These are phyloP conservation scores for Zaprionus gabonicus DNA, from an alignment of 1,140 invertebrate species.

Conservation along the genomic window DNA sequence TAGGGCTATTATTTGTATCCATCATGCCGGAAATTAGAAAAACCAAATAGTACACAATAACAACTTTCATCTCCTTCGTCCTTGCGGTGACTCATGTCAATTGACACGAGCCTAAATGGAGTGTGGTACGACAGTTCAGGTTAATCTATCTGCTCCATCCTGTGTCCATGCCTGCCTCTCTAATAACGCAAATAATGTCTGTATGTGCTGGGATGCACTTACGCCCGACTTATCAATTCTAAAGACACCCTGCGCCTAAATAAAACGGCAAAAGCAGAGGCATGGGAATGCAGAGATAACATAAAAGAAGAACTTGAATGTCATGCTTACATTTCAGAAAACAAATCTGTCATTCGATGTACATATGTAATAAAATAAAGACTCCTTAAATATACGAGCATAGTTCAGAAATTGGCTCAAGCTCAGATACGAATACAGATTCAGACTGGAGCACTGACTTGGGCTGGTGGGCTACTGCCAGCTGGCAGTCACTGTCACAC, in stretches of 20 bases:
- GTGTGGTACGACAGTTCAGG: constrained; percentile 58
- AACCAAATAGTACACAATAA: constrained; percentile 35
- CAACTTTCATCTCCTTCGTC: background rate
- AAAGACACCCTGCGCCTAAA: background rate
- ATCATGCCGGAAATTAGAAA: constrained; percentile 66
- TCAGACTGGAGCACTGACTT: background rate
- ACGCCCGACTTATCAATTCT: constrained; percentile 32
- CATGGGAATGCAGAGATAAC: constrained; percentile 37
- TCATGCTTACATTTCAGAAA: constrained; percentile 71
- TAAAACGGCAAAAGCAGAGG: constrained; percentile 18
- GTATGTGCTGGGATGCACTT: constrained; percentile 1
- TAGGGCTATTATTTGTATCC: constrained; percentile 37
- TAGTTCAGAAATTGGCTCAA: constrained; percentile 19
- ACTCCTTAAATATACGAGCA: constrained; percentile 47
- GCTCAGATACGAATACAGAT: background rate
- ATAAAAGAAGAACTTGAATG: constrained; percentile 69
- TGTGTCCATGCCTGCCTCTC: constrained; percentile 16
- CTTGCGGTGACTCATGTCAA: constrained; percentile 47
- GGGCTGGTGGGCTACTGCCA: constrained; percentile 47
- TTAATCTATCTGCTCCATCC: constrained; percentile 47
- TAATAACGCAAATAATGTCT: constrained; percentile 37
- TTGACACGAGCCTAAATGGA: constrained; percentile 48
- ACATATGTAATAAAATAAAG: constrained; percentile 74
- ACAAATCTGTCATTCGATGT: constrained; percentile 74
- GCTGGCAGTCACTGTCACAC: constrained; percentile 58